phyloP scores from a whole-genome alignment of 1,140 invertebrate genomes.

The Adelges cooleyi region DNA sequence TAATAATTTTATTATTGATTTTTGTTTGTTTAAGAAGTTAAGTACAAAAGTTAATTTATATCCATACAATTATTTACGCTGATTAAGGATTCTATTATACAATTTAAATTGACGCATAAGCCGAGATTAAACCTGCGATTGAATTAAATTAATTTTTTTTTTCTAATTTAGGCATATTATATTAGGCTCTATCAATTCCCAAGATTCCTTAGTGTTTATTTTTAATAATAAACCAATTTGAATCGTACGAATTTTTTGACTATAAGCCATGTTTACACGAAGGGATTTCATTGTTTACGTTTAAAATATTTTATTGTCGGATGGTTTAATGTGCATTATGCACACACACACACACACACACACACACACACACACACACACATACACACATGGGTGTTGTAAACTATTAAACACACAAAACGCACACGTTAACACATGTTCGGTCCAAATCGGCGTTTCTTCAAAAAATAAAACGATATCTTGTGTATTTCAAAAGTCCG shows the following conservation, averaged over 20 bases:
- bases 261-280: constrained; percentile 21
- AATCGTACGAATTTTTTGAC: constrained; percentile 11
- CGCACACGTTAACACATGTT: constrained; percentile 17
- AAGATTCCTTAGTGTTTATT: no score
- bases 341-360: neutral
- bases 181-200: no score
- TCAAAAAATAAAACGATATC: constrained; percentile 10
- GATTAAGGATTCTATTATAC: no score
- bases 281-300: constrained; percentile 7
- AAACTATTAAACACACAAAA: constrained; percentile 10
- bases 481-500: constrained; percentile 24
- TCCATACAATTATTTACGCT: no score
- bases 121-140: no score
- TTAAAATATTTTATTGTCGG: constrained; percentile 16
- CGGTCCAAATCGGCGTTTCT: constrained; percentile 7
- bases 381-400: neutral
- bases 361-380: neutral
- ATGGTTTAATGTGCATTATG: neutral
- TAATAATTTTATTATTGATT: no score
- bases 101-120: no score
- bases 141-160: no score
- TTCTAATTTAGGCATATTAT: no score
- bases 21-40: no score
- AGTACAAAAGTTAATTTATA: no score
- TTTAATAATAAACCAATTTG: no score